phyloP scores from a whole-genome alignment of 2,797 vertebrate species.

The Rhabdomys pumilio region DNA sequence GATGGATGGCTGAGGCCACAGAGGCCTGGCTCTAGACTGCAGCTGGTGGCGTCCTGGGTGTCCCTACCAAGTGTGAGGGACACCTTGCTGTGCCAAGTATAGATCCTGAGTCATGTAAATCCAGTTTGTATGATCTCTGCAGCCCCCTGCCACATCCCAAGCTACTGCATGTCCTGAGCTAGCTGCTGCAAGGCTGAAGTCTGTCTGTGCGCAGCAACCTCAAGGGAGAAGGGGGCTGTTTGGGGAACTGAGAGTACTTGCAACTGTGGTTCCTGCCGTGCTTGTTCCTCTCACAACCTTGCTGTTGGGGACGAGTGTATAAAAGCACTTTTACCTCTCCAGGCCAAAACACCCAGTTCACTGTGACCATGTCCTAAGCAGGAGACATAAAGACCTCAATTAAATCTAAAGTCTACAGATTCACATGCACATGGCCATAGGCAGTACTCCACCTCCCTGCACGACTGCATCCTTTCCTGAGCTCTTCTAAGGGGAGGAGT shows the following conservation, averaged over 20 bases:
- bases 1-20: background rate
- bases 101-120: background rate
- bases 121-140: background rate
- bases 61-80: background rate
- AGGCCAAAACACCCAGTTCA: slow-evolving; percentile 19
- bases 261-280: background rate
- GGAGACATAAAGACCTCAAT: background rate
- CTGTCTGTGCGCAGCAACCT: background rate
- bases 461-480: background rate
- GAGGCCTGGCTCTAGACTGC: background rate
- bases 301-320: background rate
- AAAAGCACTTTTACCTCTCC: slow-evolving; percentile 23
- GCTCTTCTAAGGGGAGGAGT: slow-evolving; percentile 6
- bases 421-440: background rate
- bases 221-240: background rate
- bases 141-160: background rate
- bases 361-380: slow-evolving; percentile 19
- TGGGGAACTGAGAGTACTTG: background rate
- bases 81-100: background rate
- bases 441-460: fast-evolving
- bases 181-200: background rate
- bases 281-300: slow-evolving; percentile 17
- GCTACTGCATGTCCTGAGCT: background rate
- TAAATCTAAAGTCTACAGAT: slow-evolving; percentile 18
- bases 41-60: background rate